Percentiles rank a stretch among this genome's conserved stretches.
Evolutionary conservation across 2,797 vertebrate genomes (phyloP).

Genomic region (Adrianichthys oophorus): DNA sequence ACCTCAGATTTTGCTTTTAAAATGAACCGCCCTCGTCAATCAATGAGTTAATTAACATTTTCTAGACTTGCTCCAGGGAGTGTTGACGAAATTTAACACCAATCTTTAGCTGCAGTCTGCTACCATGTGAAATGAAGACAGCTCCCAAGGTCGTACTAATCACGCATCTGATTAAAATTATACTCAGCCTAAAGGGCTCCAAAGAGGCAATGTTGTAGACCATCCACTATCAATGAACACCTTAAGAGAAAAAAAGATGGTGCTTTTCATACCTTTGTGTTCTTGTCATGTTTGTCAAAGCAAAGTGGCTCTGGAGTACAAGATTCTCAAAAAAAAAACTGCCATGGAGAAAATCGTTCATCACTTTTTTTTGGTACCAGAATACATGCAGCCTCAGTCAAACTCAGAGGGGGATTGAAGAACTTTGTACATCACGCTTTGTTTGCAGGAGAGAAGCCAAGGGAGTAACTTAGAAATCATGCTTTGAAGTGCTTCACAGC

Average conservation of each 20-base stretch:
- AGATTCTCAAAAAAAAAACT: constrained; percentile 9
- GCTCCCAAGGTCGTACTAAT: constrained; percentile 66
- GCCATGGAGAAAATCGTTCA: constrained; percentile 30
- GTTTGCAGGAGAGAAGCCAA: constrained; percentile 55
- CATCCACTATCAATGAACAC: constrained; percentile 26
- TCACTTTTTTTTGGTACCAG: constrained; percentile 27
- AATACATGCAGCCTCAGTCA: constrained; percentile 32
- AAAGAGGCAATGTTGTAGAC: constrained; percentile 29
- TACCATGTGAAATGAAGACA: constrained; percentile 54
- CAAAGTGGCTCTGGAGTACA: constrained; percentile 14
- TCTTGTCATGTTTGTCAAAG: constrained; percentile 39
- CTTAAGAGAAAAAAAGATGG: constrained; percentile 32
- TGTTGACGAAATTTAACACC: constrained; percentile 69
- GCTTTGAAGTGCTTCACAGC: constrained; percentile 57
- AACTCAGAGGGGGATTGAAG: constrained; percentile 24
- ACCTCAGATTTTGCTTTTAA: constrained; percentile 69
- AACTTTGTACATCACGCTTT: constrained; percentile 46
- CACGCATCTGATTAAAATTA: constrained; percentile 67
- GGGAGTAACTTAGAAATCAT: constrained; percentile 51
- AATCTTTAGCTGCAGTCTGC: constrained; percentile 54
- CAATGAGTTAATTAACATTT: constrained; percentile 76
- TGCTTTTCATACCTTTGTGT: constrained; percentile 23
- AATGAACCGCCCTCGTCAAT: constrained; percentile 75
- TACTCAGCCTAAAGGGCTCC: constrained; percentile 51
- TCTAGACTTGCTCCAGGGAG: constrained; percentile 60